These are phyloP conservation scores for Lithosia quadra DNA, from an alignment of 2,888 invertebrate species.

Conservation along the genomic window DNA sequence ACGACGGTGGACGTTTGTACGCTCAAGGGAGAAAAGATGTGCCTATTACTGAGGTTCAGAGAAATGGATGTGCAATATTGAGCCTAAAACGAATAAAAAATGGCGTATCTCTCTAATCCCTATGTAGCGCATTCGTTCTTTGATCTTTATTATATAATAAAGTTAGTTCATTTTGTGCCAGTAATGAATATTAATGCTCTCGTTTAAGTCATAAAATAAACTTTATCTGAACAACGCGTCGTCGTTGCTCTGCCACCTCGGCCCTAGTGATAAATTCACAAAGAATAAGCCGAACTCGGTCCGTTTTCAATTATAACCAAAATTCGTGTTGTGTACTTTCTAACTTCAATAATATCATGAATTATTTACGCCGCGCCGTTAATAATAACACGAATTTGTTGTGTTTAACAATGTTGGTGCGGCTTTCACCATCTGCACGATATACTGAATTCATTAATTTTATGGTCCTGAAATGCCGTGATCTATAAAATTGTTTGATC, in stretches of 20 bases:
- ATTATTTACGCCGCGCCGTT: slow-evolving; percentile 70
- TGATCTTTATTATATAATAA: slow-evolving; percentile 84
- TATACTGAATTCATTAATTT: slow-evolving; percentile 42
- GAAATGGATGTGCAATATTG: slow-evolving; percentile 20
- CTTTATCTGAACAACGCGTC: slow-evolving; percentile 82
- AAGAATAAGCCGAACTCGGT: slow-evolving; percentile 80
- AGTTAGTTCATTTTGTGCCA: slow-evolving; percentile 82
- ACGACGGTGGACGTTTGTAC: no score
- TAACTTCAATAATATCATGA: slow-evolving; percentile 78
- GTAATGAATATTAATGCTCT: slow-evolving; percentile 86
- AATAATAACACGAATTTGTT: slow-evolving; percentile 68
- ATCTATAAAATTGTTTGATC: slow-evolving; percentile 49
- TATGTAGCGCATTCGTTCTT: slow-evolving; percentile 64
- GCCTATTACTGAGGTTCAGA: no score
- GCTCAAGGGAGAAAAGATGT: no score
- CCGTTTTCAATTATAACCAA: slow-evolving; percentile 81
- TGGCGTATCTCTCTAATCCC: slow-evolving; percentile 55
- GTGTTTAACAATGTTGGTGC: slow-evolving; percentile 57
- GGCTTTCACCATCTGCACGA: slow-evolving; percentile 36
- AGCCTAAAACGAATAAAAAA: slow-evolving; percentile 54
- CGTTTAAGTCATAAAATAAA: slow-evolving; percentile 85
- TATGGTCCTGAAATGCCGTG: slow-evolving; percentile 27
- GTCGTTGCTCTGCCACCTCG: slow-evolving; percentile 68
- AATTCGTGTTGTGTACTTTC: slow-evolving; percentile 75
- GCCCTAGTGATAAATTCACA: slow-evolving; percentile 78